These are phyloP conservation scores for Cyanoramphus novaezelandiae DNA, from an alignment of 2,113 vertebrate species.

Conservation along the genomic window DNA sequence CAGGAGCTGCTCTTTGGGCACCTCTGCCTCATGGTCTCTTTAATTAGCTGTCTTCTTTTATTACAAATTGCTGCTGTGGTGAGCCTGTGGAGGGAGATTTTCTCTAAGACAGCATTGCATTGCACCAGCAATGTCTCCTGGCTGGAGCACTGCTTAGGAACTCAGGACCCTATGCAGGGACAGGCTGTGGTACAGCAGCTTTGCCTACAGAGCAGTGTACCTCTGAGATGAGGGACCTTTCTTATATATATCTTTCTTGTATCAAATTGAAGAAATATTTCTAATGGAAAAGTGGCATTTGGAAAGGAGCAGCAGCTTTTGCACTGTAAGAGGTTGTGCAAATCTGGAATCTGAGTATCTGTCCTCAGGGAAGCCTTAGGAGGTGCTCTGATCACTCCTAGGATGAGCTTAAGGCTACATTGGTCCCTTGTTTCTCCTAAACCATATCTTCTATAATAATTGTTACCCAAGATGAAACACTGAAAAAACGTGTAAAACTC, in stretches of 20 bases:
- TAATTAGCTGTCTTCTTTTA: background rate
- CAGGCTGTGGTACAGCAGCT: background rate
- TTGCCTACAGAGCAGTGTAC: background rate
- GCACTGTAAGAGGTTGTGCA: background rate
- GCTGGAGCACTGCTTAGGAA: too few species aligned
- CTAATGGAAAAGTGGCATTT: background rate
- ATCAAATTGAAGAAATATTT: background rate
- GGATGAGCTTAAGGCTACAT: background rate
- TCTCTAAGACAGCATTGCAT: background rate
- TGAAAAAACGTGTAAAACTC: background rate
- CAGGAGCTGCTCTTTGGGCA: background rate
- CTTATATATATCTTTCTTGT: background rate
- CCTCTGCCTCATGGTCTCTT: background rate
- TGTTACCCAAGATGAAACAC: background rate
- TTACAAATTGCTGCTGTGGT: too few species aligned
- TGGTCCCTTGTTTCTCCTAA: background rate
- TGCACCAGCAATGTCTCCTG: background rate
- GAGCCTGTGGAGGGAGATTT: background rate
- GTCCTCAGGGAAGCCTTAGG: background rate
- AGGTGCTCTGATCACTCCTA: background rate
- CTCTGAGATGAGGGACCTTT: background rate
- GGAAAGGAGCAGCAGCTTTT: background rate
- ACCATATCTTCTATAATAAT: background rate
- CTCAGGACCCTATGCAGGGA: rapidly evolving
- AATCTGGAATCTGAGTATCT: background rate